Percentiles rank a stretch among this genome's conserved stretches.
Conservation (phyloP, 2,113 vertebrate species). For the Spilogale gracilis region DNA sequence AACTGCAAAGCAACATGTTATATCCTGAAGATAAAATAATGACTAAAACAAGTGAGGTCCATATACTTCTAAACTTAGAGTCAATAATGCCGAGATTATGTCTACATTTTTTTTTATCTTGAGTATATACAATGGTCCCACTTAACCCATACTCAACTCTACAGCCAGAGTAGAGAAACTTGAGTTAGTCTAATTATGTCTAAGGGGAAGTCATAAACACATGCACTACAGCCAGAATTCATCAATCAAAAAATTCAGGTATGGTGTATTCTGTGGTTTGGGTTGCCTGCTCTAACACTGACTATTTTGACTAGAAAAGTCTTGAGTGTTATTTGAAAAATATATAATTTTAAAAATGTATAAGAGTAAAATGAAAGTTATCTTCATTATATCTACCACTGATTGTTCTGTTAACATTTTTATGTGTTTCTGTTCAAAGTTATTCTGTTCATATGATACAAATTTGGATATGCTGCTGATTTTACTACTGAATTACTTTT, state of each 20-base stretch:
- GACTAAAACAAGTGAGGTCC: background rate
- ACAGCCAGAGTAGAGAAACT: background rate
- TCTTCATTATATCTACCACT: background rate
- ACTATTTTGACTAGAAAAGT: background rate
- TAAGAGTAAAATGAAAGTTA: background rate
- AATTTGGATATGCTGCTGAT: background rate
- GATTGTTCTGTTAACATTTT: background rate
- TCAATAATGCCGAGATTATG: background rate
- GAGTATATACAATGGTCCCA: background rate
- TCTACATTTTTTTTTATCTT: background rate
- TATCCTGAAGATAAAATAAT: background rate
- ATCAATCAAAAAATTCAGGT: background rate
- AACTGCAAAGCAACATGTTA: background rate
- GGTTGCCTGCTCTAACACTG: background rate
- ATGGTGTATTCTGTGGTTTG: rapidly evolving
- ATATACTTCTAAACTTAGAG: background rate
- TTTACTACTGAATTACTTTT: background rate
- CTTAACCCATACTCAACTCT: background rate
- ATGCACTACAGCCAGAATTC: background rate
- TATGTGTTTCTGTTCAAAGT: background rate
- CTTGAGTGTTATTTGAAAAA: background rate
- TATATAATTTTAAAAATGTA: background rate
- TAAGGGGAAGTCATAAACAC: background rate
- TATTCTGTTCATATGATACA: background rate
- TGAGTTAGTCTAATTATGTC: background rate